These are phyloP conservation scores for Gymnocephalus cernua DNA, from an alignment of 2,113 vertebrate genomes.

Conservation along the genomic window DNA sequence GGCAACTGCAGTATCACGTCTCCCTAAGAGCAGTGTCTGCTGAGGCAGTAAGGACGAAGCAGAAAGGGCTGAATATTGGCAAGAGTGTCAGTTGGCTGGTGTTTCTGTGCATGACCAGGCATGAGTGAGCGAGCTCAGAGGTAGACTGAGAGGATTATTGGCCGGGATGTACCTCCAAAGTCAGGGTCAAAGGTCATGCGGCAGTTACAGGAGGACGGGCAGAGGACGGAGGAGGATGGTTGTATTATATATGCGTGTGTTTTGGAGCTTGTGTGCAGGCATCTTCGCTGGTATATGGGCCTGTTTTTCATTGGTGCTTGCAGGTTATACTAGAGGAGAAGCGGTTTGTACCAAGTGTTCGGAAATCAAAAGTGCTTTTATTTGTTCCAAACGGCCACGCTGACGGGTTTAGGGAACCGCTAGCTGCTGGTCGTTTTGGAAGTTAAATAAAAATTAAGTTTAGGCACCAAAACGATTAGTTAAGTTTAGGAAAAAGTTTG, in stretches of 20 bases:
- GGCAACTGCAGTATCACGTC: neutral
- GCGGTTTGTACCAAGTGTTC: neutral
- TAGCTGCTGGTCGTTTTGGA: too few species aligned
- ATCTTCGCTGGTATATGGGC: neutral
- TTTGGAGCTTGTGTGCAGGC: neutral
- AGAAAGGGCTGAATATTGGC: slow-evolving; percentile 43
- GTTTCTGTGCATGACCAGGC: slow-evolving; percentile 74
- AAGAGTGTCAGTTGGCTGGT: slow-evolving; percentile 53
- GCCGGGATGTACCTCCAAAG: slow-evolving; percentile 38
- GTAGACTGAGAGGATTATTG: slow-evolving; percentile 72
- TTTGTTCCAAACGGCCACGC: neutral
- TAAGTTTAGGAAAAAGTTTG: too few species aligned
- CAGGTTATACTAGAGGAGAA: neutral
- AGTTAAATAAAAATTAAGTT: too few species aligned
- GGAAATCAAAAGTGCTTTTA: neutral
- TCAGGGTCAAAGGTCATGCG: slow-evolving; percentile 64
- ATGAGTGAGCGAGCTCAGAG: slow-evolving; percentile 71
- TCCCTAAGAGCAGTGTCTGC: neutral
- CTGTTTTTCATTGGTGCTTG: neutral
- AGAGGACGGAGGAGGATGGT: slow-evolving; percentile 48
- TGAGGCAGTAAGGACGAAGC: slow-evolving; percentile 17
- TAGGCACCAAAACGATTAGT: too few species aligned
- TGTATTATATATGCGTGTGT: neutral
- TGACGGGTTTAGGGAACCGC: too few species aligned
- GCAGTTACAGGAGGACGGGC: slow-evolving; percentile 50